Base-by-base conservation (phyloP, 1,140 invertebrate genomes). In the Calephelis nemesis region DNA sequence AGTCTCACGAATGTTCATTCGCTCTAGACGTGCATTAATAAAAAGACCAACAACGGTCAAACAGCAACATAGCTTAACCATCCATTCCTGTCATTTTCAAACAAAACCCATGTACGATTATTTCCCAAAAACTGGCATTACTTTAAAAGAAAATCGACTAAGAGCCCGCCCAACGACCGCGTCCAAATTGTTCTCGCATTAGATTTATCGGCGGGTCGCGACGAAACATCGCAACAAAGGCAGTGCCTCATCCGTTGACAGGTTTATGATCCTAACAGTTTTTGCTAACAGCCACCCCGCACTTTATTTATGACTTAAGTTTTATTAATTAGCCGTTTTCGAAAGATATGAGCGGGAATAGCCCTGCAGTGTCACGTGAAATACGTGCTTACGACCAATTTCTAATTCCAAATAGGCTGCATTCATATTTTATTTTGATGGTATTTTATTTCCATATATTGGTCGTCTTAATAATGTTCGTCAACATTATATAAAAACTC, bases 191-290 rank as follows among this genome's bases (percentile, higher is more conserved):
- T 84, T 81, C 81, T 76, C 78, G 72, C 74, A 82, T 84, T 79
- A 85, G 84, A 88, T 88, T 86, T 88, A 88, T 87, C 75, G 82
- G 75, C 69, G 70, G 65, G 70, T 73, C 71, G 69, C 75, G 77
- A 83, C 81, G 84, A 82, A 81, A 87, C 79, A 85, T 79, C 75
- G 84, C 84, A 88, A 88, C 85, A 87, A 87, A 86, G 86, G 85
- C 85, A 86, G 72, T 88, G 70, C 75, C 79, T 88, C 85, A 88
- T 87, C 79, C 69, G 83, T 47, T 74, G 86, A 88, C 86, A 88
- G 84, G 67, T 88, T 88, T 88, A 88, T 88, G 84, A 87, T 87
- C 81, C 82, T 81, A 85, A 85, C 86, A 88, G 86, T 88, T 88
- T 88, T 88, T 88, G 84, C 83, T 85, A 87, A 88, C 84, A 80